These are phyloP conservation scores for Agrochola lota DNA, from an alignment of 2,888 invertebrate genomes.

Conservation along the genomic window DNA sequence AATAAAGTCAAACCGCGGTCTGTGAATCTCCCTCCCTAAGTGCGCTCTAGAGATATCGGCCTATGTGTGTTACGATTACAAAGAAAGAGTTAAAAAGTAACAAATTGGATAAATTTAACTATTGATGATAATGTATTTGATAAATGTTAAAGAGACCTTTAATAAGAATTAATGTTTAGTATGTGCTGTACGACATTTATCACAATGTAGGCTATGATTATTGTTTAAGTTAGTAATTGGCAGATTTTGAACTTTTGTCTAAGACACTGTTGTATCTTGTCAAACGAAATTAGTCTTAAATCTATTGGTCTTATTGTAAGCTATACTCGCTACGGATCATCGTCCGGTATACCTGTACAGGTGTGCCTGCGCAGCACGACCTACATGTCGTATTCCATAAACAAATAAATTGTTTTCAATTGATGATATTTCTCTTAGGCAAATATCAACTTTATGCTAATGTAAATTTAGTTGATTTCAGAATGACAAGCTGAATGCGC, in stretches of 20 bases:
- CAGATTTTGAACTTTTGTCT: conserved; percentile 19
- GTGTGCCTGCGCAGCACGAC: not conserved
- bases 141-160: not conserved
- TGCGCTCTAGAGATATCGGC: not conserved
- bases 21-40: not conserved
- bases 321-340: not conserved
- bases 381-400: not conserved
- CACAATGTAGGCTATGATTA: conserved; percentile 54
- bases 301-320: not conserved
- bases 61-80: not conserved
- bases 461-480: not conserved
- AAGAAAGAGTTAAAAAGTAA: not conserved
- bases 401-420: not conserved
- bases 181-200: conserved; percentile 32
- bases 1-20: not conserved
- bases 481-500: too few relatives aligned
- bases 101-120: conserved; percentile 5
- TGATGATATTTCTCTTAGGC: not conserved
- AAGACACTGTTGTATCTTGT: not conserved
- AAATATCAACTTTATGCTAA: accelerated
- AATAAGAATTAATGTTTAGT: not conserved
- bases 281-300: not conserved
- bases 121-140: conserved; percentile 1
- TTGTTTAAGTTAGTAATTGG: conserved; percentile 26
- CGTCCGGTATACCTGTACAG: not conserved